These are phyloP conservation scores for Sylvilagus bachmani DNA, from an alignment of 2,113 vertebrate species.

Conservation along the genomic window DNA sequence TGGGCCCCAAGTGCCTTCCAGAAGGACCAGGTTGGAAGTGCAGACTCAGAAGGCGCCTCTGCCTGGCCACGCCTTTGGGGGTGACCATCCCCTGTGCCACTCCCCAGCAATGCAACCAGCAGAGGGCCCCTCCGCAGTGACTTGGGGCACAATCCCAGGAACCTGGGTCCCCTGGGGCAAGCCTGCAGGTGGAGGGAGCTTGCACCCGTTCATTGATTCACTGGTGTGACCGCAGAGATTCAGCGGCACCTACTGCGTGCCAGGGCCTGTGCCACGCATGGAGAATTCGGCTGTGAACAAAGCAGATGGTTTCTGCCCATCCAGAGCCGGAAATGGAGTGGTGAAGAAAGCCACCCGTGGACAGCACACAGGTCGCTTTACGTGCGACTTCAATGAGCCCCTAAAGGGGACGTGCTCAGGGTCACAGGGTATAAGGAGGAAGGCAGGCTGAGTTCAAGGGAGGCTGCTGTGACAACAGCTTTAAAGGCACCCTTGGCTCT, in stretches of 20 bases:
- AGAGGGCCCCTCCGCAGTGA: too few species aligned
- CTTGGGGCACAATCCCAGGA: background rate
- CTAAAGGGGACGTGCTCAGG: conserved; percentile 10
- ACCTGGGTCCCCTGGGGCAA: background rate
- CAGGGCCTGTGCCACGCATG: background rate
- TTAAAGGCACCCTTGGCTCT: background rate
- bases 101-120: background rate
- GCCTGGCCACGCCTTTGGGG: background rate
- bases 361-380: background rate
- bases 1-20: fast-evolving
- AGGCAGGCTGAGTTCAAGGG: background rate
- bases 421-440: background rate
- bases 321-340: background rate
- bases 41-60: background rate
- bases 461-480: background rate
- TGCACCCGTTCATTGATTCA: background rate
- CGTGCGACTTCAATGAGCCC: background rate
- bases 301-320: background rate
- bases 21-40: background rate
- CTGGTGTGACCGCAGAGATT: background rate
- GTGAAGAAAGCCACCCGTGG: background rate
- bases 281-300: background rate
- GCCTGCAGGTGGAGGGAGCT: background rate
- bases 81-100: background rate
- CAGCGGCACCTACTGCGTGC: background rate